Percentiles rank a stretch among this genome's conserved stretches.
phyloP scores from a whole-genome alignment of 2,888 invertebrate species.

The Siphonodentalium dalli region DNA sequence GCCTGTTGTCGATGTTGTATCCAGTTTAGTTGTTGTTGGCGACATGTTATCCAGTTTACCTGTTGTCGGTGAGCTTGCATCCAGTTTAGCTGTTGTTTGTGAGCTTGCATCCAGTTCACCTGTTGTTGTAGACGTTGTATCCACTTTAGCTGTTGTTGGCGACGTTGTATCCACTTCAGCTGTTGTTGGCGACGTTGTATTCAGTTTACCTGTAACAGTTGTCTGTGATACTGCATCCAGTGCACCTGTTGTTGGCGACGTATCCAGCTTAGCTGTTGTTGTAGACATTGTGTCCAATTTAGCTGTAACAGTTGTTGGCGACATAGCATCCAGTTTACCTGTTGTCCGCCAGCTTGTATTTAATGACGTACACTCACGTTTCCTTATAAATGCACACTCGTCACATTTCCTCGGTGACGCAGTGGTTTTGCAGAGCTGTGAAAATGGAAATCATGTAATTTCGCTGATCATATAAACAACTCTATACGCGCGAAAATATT shows the following conservation, averaged over 20 bases:
- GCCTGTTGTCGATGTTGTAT: neutral
- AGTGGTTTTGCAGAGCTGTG: too few relatives aligned
- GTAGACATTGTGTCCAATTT: neutral
- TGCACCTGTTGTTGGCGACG: neutral
- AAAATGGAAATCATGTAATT: too few relatives aligned
- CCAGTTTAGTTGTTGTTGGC: too few relatives aligned
- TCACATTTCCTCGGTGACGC: too few relatives aligned
- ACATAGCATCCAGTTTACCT: slow-evolving; percentile 4
- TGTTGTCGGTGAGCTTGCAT: slow-evolving; percentile 7
- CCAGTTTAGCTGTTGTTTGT: neutral
- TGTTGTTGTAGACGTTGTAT: slow-evolving; percentile 1
- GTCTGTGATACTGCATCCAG: too few relatives aligned
- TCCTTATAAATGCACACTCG: too few relatives aligned
- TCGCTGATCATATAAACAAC: too few relatives aligned
- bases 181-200: slow-evolving; percentile 6
- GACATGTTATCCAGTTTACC: slow-evolving; percentile 1
- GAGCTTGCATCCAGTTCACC: neutral
- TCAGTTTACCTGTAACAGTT: neutral
- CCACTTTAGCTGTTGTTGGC: neutral
- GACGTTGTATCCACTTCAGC: slow-evolving; percentile 1
- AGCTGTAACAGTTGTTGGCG: too few relatives aligned
- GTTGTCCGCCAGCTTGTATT: slow-evolving; percentile 3
- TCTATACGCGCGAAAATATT: too few relatives aligned
- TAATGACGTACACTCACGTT: too few relatives aligned
- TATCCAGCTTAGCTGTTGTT: too few relatives aligned